phyloP scores from a whole-genome alignment of 2,888 invertebrate genomes.

The Orthonevra nobilis region DNA sequence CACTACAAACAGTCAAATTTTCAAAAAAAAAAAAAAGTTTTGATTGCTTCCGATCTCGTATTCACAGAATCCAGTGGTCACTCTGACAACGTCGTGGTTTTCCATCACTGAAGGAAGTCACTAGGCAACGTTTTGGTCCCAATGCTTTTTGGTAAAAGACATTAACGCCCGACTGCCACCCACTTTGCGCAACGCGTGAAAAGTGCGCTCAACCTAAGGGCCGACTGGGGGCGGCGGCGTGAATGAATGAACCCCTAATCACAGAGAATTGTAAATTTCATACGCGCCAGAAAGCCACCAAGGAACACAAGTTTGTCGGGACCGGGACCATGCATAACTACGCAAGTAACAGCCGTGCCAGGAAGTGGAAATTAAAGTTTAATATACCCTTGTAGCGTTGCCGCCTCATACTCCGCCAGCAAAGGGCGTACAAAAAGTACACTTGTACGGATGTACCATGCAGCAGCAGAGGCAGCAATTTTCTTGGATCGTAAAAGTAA shows the following conservation, averaged over 20 bases:
- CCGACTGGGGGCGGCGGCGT: neutral
- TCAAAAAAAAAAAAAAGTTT: slow-evolving; percentile 18
- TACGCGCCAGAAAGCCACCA: slow-evolving; percentile 1
- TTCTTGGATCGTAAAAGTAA: slow-evolving; percentile 63
- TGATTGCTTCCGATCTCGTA: neutral
- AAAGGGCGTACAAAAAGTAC: neutral
- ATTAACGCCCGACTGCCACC: neutral
- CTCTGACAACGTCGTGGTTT: slow-evolving; percentile 1
- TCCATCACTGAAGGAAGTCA: slow-evolving; percentile 27
- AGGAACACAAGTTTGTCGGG: slow-evolving; percentile 15
- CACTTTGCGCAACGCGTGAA: slow-evolving; percentile 8
- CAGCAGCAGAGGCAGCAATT: slow-evolving; percentile 54
- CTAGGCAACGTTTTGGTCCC: slow-evolving; percentile 17
- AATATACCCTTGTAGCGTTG: slow-evolving; percentile 31
- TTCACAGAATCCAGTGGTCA: slow-evolving; percentile 34
- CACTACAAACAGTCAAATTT: slow-evolving; percentile 22
- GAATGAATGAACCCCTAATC: slow-evolving; percentile 48
- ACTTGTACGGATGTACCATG: neutral
- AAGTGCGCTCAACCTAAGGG: slow-evolving; percentile 15
- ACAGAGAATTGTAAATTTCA: slow-evolving; percentile 50
- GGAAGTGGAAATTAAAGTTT: slow-evolving; percentile 59
- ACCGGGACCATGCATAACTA: too few species aligned
- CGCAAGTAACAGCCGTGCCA: too few species aligned
- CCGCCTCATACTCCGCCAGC: neutral
- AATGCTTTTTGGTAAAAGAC: slow-evolving; percentile 2